phyloP scores from a whole-genome alignment of 2,888 invertebrate genomes.

The Leptinotarsa haldemani region DNA sequence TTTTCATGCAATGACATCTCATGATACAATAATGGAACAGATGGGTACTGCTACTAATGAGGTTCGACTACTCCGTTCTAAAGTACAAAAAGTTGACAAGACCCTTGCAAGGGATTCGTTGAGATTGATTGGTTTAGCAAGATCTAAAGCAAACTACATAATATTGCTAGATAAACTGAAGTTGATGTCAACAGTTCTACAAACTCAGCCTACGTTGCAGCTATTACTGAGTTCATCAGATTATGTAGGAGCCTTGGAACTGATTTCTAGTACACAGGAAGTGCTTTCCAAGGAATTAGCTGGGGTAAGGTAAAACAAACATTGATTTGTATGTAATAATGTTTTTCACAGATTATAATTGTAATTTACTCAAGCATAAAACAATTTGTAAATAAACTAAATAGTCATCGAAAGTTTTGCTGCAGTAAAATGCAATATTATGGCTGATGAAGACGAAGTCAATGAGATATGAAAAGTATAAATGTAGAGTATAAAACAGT shows the following conservation, averaged over 20 bases:
- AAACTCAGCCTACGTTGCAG: constrained; percentile 98
- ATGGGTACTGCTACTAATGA: constrained; percentile 85
- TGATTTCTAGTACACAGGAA: constrained; percentile 96
- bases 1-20: constrained; percentile 98
- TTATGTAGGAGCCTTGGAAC: constrained; percentile 96
- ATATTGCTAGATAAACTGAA: constrained; percentile 81
- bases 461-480: no score
- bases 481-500: no score
- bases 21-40: constrained; percentile 96
- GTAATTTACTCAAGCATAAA: no score
- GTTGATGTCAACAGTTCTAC: constrained; percentile 94
- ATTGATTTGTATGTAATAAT: no score
- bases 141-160: constrained; percentile 74
- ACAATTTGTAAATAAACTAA: no score
- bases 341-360: not conserved
- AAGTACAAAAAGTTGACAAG: constrained; percentile 82
- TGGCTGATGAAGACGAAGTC: no score
- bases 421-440: no score
- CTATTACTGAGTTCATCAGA: constrained; percentile 93
- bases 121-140: constrained; percentile 78
- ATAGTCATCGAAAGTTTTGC: no score
- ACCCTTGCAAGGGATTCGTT: constrained; percentile 84
- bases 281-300: constrained; percentile 89
- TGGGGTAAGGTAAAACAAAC: constrained; percentile 67
- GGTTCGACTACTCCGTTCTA: constrained; percentile 78